Evolutionary conservation across 2,888 invertebrate genomes (phyloP), one percentile per base, ranked within the genome.

Genomic region (Melanotus villosus): DNA sequence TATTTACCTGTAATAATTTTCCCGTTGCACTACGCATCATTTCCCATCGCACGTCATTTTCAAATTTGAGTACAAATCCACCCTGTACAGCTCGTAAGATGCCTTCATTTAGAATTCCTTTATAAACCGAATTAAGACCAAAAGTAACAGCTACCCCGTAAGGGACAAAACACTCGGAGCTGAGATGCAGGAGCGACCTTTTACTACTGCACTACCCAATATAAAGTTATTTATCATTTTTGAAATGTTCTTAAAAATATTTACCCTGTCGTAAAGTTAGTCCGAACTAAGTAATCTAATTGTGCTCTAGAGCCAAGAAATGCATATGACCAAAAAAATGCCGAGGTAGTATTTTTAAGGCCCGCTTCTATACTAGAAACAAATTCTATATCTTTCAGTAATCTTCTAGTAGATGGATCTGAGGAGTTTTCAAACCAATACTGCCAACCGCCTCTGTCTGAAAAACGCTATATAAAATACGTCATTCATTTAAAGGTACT

Each of bases 281-380:
- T 89, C 79, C 91, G 90, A 0, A 93, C 89, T 58, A 93, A 87
- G 79, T 91, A 93, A 77, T 92, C 90, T 10, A 94, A 84, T 77
- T 92, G 89, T n/a, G 90, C 88, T 74, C 86, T 85, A 0, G 94
- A 93, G 7, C 92, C 93, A 0, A 94, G 83, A 79, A 93, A 93
- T 0, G 94, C 92, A 77, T 93, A 93, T 0, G 92, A 90, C 90
- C 92, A 92, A 78, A 93, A 92, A 79, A 91, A 92, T 2, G 92
- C 91, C 74, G 89, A 89, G 0, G 93, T 92, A 0, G 91, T 91
- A 80, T 93, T 93, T 56, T 87, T 88, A 3, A 95, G 88, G 0
- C 94, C 94, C 9, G 90, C 87, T 74, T 89, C 87, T 1, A 93
- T 84, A 54, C 87, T 87, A 0, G 90, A 86, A 1, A 94, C 90